Evolutionary conservation across 2,888 invertebrate species (phyloP).

Genomic region (Tiliacea citrago): DNA sequence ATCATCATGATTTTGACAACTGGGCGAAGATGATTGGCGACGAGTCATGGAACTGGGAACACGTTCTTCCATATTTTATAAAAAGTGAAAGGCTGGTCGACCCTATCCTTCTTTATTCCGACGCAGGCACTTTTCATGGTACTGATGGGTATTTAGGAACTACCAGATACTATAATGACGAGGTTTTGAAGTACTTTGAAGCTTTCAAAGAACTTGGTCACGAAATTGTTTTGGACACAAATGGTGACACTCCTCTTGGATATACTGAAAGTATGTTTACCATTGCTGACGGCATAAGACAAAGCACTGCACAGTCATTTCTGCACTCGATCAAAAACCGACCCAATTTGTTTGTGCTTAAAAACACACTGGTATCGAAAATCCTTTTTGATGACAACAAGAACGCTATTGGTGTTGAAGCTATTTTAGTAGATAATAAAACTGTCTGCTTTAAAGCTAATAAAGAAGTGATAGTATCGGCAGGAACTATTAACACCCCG

Average conservation of each 20-base stretch:
- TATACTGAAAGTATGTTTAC: conserved; percentile 84
- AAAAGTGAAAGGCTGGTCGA: conserved; percentile 83
- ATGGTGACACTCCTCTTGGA: conserved; percentile 82
- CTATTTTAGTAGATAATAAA: conserved; percentile 69
- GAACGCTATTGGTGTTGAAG: conserved; percentile 83
- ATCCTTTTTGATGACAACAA: conserved; percentile 86
- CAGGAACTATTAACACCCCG: conserved; percentile 85
- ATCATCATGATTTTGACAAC: not conserved
- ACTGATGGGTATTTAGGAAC: conserved; percentile 81
- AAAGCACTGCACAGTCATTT: conserved; percentile 87
- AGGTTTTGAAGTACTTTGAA: conserved; percentile 68
- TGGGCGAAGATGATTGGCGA: conserved; percentile 74
- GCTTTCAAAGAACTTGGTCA: conserved; percentile 84
- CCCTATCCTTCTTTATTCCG: conserved; percentile 51
- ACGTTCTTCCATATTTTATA: conserved; percentile 84
- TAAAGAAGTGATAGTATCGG: conserved; percentile 86
- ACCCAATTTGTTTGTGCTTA: conserved; percentile 78
- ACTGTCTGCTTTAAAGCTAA: conserved; percentile 70
- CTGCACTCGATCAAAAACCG: conserved; percentile 74
- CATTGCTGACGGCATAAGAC: conserved; percentile 82
- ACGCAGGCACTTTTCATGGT: conserved; percentile 73
- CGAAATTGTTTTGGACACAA: conserved; percentile 73
- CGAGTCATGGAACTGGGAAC: conserved; percentile 88
- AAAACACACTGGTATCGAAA: conserved; percentile 84
- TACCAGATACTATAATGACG: conserved; percentile 67